Evolutionary conservation across 2,888 invertebrate species (phyloP).

Genomic region (Epiperipatus broadwayi): DNA sequence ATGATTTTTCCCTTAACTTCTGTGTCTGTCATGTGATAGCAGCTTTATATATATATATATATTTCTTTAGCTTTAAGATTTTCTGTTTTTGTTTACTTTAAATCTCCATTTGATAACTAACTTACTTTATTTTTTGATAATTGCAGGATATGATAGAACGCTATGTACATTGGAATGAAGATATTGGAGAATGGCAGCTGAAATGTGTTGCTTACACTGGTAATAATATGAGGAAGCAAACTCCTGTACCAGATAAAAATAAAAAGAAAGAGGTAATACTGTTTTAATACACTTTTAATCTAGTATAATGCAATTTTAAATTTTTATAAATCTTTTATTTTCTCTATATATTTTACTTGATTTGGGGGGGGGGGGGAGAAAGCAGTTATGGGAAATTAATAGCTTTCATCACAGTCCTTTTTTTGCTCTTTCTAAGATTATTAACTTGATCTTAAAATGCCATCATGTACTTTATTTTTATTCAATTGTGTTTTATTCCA

Average conservation of each 20-base stretch:
- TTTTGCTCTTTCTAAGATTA: no score
- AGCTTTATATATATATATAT: no score
- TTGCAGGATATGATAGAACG: conserved; percentile 60
- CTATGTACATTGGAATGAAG: conserved; percentile 91
- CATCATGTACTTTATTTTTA: no score
- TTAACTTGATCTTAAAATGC: no score
- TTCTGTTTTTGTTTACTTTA: not conserved
- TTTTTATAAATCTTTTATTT: no score
- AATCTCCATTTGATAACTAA: not conserved
- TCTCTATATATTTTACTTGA: no score
- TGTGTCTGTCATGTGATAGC: conserved; percentile 11
- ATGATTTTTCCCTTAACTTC: conserved; percentile 1
- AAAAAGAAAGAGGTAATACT: conserved; percentile 24
- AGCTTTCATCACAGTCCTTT: no score
- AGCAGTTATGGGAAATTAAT: no score
- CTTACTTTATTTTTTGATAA: conserved; percentile 8
- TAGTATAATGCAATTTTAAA: not conserved
- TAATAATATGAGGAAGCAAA: conserved; percentile 75
- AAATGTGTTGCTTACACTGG: conserved; percentile 96
- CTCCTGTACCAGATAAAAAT: conserved; percentile 26
- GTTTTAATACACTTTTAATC: not conserved
- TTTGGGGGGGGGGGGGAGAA: no score
- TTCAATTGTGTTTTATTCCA: no score
- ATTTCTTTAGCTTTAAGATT: no score
- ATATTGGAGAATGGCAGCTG: conserved; percentile 94